A percentile compares a stretch with the other conserved stretches of the same genome.
phyloP scores from a whole-genome alignment of 2,888 invertebrate species.

The Eilema griseolum region DNA sequence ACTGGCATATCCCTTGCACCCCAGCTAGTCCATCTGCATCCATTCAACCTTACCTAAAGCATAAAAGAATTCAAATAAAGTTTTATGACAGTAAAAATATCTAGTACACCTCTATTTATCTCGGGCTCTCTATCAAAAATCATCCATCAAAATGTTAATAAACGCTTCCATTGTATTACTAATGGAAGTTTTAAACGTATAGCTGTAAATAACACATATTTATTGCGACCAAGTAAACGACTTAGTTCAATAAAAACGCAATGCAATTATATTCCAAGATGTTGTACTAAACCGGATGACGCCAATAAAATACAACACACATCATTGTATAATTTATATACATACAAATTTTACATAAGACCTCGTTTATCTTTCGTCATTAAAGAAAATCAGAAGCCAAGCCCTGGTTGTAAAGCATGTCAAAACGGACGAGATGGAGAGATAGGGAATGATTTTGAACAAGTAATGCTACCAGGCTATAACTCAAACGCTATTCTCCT shows the following conservation, averaged over 20 bases:
- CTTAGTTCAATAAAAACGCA: conserved; percentile 39
- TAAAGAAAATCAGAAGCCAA: conserved; percentile 70
- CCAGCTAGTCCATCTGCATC: background rate
- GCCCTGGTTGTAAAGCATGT: conserved; percentile 76
- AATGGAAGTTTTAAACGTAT: conserved; percentile 39
- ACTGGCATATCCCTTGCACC: too few relatives aligned
- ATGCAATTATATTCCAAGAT: conserved; percentile 40
- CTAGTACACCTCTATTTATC: background rate
- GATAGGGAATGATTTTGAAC: conserved; percentile 75
- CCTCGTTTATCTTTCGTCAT: conserved; percentile 72
- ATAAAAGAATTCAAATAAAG: background rate
- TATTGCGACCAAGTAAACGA: conserved; percentile 34
- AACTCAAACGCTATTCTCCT: conserved; percentile 69
- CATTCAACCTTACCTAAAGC: background rate
- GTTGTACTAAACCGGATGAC: conserved; percentile 34
- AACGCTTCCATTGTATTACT: conserved; percentile 30
- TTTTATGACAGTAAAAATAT: too few relatives aligned
- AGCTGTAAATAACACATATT: conserved; percentile 40
- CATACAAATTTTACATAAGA: conserved; percentile 59
- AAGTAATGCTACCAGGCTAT: conserved; percentile 74
- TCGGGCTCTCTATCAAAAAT: conserved; percentile 14
- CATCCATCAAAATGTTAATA: conserved; percentile 33
- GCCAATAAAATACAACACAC: conserved; percentile 47
- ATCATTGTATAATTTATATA: conserved; percentile 40
- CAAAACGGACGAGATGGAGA: conserved; percentile 73